A percentile compares a stretch with the other conserved stretches of the same genome.
phyloP scores from a whole-genome alignment of 2,888 invertebrate species.

The Plebejus argus region DNA sequence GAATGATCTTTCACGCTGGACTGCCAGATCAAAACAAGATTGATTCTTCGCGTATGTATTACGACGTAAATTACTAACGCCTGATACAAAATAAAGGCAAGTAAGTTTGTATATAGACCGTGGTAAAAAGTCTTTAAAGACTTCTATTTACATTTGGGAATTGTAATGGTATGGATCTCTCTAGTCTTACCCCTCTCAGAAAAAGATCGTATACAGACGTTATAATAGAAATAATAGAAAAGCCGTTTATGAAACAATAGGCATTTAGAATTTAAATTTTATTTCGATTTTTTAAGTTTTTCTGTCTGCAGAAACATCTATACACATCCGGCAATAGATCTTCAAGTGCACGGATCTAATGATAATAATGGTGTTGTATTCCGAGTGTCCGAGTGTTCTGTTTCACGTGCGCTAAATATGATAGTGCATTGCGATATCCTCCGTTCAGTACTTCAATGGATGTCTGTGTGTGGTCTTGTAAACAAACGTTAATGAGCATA shows the following conservation, averaged over 20 bases:
- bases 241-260: too few species aligned
- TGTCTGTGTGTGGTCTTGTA: conserved; percentile 76
- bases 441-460: conserved; percentile 67
- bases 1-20: conserved; percentile 55
- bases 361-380: conserved; percentile 23
- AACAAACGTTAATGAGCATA: conserved; percentile 74
- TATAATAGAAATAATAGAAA: too few species aligned
- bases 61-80: conserved; percentile 29
- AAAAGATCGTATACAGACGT: too few species aligned
- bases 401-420: conserved; percentile 55
- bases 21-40: conserved; percentile 51
- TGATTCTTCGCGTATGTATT: conserved; percentile 48
- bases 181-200: too few species aligned
- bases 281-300: too few species aligned
- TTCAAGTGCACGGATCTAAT: neutral
- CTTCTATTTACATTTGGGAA: neutral
- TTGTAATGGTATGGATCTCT: neutral
- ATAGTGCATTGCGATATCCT: conserved; percentile 74
- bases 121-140: neutral
- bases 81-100: neutral
- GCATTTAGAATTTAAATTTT: too few species aligned
- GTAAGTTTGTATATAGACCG: neutral
- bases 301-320: too few species aligned
- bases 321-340: neutral
- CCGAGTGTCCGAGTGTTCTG: conserved; percentile 33